phyloP scores from a whole-genome alignment of 1,140 invertebrate species.

The Drosophila gunungcola region DNA sequence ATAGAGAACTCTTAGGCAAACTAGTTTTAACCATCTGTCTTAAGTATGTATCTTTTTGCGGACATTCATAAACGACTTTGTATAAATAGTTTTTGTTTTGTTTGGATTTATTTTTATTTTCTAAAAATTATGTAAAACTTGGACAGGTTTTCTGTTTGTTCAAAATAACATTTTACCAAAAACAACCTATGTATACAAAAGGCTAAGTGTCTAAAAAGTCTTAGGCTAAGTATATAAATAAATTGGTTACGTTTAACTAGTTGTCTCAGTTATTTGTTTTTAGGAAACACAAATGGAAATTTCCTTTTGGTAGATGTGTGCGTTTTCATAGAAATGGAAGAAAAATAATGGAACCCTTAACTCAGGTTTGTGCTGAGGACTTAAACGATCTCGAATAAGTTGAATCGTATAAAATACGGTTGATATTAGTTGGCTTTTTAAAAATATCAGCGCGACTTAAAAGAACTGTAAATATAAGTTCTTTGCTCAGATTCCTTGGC shows the following conservation, averaged over 20 bases:
- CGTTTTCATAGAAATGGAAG: slow-evolving; percentile 32
- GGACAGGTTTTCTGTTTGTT: slow-evolving; percentile 58
- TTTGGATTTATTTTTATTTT: slow-evolving; percentile 19
- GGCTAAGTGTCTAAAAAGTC: slow-evolving; percentile 43
- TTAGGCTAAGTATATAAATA: slow-evolving; percentile 52
- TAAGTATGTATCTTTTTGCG: slow-evolving; percentile 23
- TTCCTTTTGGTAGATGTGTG: slow-evolving; percentile 20
- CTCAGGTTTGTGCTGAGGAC: slow-evolving; percentile 9
- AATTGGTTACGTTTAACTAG: slow-evolving; percentile 24
- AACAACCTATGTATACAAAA: slow-evolving; percentile 63
- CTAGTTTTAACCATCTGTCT: slow-evolving; percentile 7
- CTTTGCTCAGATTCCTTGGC: slow-evolving; percentile 32
- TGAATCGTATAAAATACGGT: slow-evolving; percentile 37
- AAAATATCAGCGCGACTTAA: slow-evolving; percentile 33
- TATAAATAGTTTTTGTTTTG: slow-evolving; percentile 23
- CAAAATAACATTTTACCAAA: slow-evolving; percentile 53
- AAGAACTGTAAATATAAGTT: slow-evolving; percentile 52
- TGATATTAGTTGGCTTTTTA: slow-evolving; percentile 38
- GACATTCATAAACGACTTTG: slow-evolving; percentile 32
- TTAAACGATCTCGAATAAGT: slow-evolving; percentile 28
- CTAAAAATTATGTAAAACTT: slow-evolving; percentile 73
- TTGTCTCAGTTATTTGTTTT: slow-evolving; percentile 17
- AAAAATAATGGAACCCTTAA: slow-evolving; percentile 34
- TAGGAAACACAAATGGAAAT: slow-evolving; percentile 37
- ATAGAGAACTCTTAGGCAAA: slow-evolving; percentile 34